These are phyloP conservation scores for Oithona nana DNA, from an alignment of 2,888 invertebrate species.

Conservation along the genomic window DNA sequence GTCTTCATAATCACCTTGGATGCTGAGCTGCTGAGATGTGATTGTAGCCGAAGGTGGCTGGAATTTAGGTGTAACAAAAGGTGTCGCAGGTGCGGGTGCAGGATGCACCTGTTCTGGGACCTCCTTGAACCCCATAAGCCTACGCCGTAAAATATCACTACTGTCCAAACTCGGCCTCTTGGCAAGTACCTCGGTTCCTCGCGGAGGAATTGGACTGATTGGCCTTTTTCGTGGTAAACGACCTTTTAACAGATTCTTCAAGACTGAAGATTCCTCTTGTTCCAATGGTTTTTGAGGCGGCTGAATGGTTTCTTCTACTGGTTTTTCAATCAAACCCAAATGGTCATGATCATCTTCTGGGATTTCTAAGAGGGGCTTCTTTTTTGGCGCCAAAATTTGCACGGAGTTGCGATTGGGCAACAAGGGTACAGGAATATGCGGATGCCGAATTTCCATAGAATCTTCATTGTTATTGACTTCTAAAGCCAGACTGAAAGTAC, in stretches of 20 bases:
- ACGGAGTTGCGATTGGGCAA: not conserved
- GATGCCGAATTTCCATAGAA: not conserved
- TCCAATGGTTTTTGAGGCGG: not conserved
- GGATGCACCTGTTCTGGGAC: not conserved
- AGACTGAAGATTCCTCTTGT: not conserved
- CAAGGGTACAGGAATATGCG: not conserved
- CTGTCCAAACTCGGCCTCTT: not conserved
- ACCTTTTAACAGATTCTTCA: slow-evolving; percentile 5
- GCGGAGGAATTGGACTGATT: not conserved
- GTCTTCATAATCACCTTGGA: not conserved
- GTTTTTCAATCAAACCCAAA: too few species aligned
- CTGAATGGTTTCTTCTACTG: too few species aligned
- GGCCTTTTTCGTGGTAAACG: slow-evolving; percentile 1
- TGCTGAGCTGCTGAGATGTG: not conserved
- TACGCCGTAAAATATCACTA: slow-evolving; percentile 10
- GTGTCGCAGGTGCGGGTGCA: too few species aligned
- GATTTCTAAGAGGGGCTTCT: not conserved
- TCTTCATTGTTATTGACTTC: not conserved
- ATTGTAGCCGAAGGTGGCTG: not conserved
- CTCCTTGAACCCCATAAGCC: slow-evolving; percentile 1
- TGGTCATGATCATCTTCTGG: not conserved
- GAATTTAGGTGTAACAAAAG: not conserved
- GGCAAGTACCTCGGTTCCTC: not conserved
- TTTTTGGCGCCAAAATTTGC: not conserved
- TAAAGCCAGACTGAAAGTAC: not conserved